These are phyloP conservation scores for Stegastes partitus DNA, from an alignment of 2,113 vertebrate genomes.

Conservation along the genomic window DNA sequence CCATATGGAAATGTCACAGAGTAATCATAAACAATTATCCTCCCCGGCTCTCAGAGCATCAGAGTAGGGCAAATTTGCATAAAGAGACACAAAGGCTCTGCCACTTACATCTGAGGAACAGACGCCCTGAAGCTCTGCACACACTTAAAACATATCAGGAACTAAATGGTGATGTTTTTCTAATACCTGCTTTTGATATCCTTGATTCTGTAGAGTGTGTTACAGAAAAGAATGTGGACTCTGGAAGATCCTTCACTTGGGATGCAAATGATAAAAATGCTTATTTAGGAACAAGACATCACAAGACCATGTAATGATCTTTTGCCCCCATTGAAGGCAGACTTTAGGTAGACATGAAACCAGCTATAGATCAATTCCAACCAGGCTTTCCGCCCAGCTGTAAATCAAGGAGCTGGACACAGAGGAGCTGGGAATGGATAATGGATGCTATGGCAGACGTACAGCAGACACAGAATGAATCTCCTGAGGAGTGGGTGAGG, in stretches of 20 bases:
- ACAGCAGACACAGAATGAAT: conserved; percentile 50
- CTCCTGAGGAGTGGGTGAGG: conserved; percentile 54
- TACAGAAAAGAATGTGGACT: conserved; percentile 3
- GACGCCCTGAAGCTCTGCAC: conserved; percentile 35
- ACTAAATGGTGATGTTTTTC: conserved; percentile 29
- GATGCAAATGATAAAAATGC: conserved; percentile 24
- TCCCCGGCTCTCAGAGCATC: conserved; percentile 64
- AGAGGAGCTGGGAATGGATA: conserved; percentile 58
- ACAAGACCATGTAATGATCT: conserved; percentile 27
- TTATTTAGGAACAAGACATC: conserved; percentile 28
- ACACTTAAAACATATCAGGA: conserved; percentile 40
- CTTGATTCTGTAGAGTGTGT: conserved; percentile 4
- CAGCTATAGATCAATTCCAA: conserved; percentile 55
- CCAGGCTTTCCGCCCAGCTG: conserved; percentile 46
- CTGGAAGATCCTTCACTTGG: conserved; percentile 22
- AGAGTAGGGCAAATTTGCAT: conserved; percentile 81
- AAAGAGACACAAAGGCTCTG: conserved; percentile 67
- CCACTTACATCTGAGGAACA: conserved; percentile 39
- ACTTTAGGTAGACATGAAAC: conserved; percentile 40
- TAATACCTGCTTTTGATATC: conserved; percentile 32
- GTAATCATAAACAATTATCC: conserved; percentile 82
- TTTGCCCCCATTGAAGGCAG: conserved; percentile 27
- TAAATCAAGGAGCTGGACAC: conserved; percentile 70
- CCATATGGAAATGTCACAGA: conserved; percentile 82
- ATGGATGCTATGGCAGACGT: conserved; percentile 73